These are phyloP conservation scores for Smutsia gigantea DNA, from an alignment of 2,797 vertebrate species.

Conservation along the genomic window DNA sequence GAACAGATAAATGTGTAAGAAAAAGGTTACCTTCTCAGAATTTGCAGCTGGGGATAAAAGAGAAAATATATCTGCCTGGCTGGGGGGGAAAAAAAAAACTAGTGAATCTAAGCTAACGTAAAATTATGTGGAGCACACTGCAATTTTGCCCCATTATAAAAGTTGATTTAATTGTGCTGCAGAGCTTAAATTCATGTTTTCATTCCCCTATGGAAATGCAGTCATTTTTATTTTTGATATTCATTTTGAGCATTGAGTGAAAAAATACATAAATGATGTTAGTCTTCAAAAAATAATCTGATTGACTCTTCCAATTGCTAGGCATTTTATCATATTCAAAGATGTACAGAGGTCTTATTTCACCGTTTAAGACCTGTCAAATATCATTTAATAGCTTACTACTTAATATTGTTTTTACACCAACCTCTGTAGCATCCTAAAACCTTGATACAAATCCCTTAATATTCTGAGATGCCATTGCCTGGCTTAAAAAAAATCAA, in stretches of 20 bases:
- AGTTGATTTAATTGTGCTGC: not conserved
- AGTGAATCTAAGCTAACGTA: not conserved
- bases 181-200: not conserved
- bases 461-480: not conserved
- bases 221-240: not conserved
- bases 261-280: not conserved
- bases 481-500: not conserved
- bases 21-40: not conserved
- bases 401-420: not conserved
- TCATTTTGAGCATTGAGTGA: not conserved
- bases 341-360: not conserved
- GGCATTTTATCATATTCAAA: not conserved
- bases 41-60: not conserved
- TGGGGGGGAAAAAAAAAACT: not conserved
- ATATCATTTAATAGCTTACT: not conserved
- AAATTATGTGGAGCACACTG: not conserved
- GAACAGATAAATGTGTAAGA: not conserved
- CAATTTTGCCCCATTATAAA: not conserved
- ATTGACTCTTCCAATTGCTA: not conserved
- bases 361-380: not conserved
- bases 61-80: not conserved
- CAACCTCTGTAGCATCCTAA: not conserved
- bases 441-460: not conserved
- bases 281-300: not conserved
- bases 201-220: not conserved